Conservation (phyloP, 2,888 invertebrate species). For the Leucozona laternaria region DNA sequence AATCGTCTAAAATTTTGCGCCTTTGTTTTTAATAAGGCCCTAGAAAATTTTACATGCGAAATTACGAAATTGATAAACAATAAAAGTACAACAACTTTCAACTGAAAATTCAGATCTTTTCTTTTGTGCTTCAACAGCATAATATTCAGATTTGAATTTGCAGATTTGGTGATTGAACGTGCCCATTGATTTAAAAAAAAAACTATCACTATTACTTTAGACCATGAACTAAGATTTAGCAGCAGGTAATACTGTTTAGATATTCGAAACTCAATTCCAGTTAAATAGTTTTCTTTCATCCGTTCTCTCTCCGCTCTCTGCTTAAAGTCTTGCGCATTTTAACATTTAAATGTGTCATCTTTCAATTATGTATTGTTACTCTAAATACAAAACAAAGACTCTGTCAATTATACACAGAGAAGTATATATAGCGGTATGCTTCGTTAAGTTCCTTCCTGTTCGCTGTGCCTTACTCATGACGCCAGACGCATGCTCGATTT, state of each 20-base stretch:
- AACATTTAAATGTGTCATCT: constrained; percentile 64
- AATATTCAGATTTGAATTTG: no score
- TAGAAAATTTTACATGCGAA: no score
- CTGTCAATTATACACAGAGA: constrained; percentile 40
- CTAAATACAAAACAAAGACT: constrained; percentile 69
- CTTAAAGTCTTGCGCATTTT: constrained; percentile 58
- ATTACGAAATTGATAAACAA: no score
- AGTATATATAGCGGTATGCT: constrained; percentile 29
- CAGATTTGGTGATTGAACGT: no score
- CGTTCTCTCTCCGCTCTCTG: constrained; percentile 31
- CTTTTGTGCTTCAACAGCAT: no score
- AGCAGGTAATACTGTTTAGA: constrained; percentile 39
- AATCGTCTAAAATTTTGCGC: no score
- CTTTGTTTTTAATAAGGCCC: no score
- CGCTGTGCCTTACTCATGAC: background rate
- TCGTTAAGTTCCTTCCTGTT: constrained; percentile 55
- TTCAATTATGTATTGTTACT: constrained; percentile 53
- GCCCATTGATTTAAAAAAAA: no score
- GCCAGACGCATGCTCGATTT: constrained; percentile 45
- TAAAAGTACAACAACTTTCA: no score
- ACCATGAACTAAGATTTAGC: background rate
- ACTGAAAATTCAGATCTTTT: no score
- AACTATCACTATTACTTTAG: background rate
- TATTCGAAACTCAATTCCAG: constrained; percentile 41
- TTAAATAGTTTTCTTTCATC: constrained; percentile 13